These are phyloP conservation scores for Drosophila pseudotalamancana DNA, from an alignment of 2,888 invertebrate species.

Conservation along the genomic window DNA sequence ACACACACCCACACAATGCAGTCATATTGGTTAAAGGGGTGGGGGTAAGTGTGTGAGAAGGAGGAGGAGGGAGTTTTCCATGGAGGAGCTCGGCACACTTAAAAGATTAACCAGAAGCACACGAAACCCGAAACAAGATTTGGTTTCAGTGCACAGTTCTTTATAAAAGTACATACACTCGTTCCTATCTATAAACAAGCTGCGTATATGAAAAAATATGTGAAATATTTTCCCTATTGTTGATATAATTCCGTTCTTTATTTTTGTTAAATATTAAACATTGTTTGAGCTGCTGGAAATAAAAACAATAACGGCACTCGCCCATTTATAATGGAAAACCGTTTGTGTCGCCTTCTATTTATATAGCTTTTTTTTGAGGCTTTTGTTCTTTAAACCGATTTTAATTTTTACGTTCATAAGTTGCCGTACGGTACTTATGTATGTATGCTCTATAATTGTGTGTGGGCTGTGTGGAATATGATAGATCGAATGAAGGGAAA, in stretches of 20 bases:
- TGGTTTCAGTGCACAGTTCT: constrained; percentile 27
- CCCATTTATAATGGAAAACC: constrained; percentile 30
- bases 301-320: constrained; percentile 50
- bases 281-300: constrained; percentile 70
- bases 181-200: constrained; percentile 13
- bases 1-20: constrained; percentile 43
- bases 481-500: not conserved
- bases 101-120: constrained; percentile 72
- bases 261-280: constrained; percentile 71
- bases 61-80: not conserved
- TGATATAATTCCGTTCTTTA: constrained; percentile 43
- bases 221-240: constrained; percentile 36
- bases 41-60: not conserved
- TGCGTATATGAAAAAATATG: constrained; percentile 22
- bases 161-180: constrained; percentile 12
- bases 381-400: constrained; percentile 55
- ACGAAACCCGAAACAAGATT: constrained; percentile 36
- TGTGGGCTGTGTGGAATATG: not conserved
- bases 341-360: constrained; percentile 14
- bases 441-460: constrained; percentile 15
- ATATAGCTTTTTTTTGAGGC: constrained; percentile 9
- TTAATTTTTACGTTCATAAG: constrained; percentile 48
- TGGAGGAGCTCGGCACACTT: constrained; percentile 57
- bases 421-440: constrained; percentile 9
- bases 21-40: too few relatives aligned